phyloP scores from a whole-genome alignment of 92 coral and sea anemone species.

The Micromussa lordhowensis region DNA sequence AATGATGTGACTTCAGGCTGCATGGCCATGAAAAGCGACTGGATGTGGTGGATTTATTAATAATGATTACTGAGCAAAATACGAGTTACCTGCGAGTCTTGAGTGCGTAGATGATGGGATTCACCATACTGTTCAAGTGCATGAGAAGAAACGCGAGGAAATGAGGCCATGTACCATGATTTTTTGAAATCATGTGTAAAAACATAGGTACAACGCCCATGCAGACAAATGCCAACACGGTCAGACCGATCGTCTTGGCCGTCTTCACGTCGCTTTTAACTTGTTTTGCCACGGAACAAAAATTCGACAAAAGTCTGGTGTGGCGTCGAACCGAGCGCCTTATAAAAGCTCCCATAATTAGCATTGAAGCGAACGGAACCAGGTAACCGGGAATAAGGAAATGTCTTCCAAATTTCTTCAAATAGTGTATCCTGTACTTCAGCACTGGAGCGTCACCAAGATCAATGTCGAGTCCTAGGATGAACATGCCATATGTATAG shows the following conservation, averaged over 20 bases:
- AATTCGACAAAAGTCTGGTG: slow-evolving; percentile 53
- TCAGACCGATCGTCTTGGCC: slow-evolving; percentile 83
- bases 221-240: slow-evolving; percentile 70
- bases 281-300: slow-evolving; percentile 47
- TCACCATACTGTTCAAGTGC: slow-evolving; percentile 82
- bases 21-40: not conserved
- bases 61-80: not conserved
- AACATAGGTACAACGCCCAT: slow-evolving; percentile 84
- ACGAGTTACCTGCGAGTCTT: slow-evolving; percentile 62
- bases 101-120: slow-evolving; percentile 81
- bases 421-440: slow-evolving; percentile 68
- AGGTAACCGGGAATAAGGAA: slow-evolving; percentile 77
- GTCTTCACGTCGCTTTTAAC: slow-evolving; percentile 75
- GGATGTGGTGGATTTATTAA: not conserved
- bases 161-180: slow-evolving; percentile 85
- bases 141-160: slow-evolving; percentile 77
- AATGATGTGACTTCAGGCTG: not conserved
- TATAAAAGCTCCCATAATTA: slow-evolving; percentile 60
- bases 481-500: slow-evolving; percentile 74
- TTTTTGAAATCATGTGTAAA: slow-evolving; percentile 71
- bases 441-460: slow-evolving; percentile 76
- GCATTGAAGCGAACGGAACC: slow-evolving; percentile 70
- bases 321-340: slow-evolving; percentile 71
- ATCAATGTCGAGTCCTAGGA: slow-evolving; percentile 66
- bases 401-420: slow-evolving; percentile 70